Conservation (phyloP, 1,140 invertebrate species). For the Holcopasites calliopsidis region DNA sequence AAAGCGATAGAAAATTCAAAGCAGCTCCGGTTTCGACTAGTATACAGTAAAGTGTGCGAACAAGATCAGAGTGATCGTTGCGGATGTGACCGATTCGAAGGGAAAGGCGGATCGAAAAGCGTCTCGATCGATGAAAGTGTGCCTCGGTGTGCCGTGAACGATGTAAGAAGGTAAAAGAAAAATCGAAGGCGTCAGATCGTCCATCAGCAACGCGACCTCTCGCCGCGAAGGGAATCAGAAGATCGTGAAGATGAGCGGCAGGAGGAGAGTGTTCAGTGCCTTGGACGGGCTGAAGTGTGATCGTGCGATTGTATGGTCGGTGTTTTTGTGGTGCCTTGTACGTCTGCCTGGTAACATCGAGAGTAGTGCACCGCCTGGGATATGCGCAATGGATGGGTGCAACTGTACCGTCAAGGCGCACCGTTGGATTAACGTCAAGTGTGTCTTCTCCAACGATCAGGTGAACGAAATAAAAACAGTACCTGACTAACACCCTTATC, state of each 20-base stretch:
- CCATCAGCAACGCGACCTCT: slow-evolving; percentile 9
- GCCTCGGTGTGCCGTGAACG: slow-evolving; percentile 4
- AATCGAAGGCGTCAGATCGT: slow-evolving; percentile 40
- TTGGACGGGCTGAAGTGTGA: slow-evolving; percentile 62
- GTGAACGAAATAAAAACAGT: slow-evolving; percentile 73
- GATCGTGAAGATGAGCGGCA: slow-evolving; percentile 37
- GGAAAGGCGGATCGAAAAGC: background rate
- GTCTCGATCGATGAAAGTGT: slow-evolving; percentile 18
- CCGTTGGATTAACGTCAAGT: slow-evolving; percentile 83
- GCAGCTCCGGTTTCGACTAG: too few relatives aligned
- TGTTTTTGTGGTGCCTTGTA: slow-evolving; percentile 68
- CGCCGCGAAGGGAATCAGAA: slow-evolving; percentile 1
- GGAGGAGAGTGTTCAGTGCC: slow-evolving; percentile 48
- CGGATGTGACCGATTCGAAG: slow-evolving; percentile 7
- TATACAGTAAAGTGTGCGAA: too few relatives aligned
- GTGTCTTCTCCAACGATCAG: slow-evolving; percentile 82
- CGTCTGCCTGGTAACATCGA: slow-evolving; percentile 55
- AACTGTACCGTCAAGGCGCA: slow-evolving; percentile 81
- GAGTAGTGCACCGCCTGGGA: slow-evolving; percentile 68
- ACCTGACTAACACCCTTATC: slow-evolving; percentile 29
- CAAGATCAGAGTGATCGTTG: background rate
- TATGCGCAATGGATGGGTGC: slow-evolving; percentile 82
- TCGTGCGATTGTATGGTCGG: slow-evolving; percentile 70
- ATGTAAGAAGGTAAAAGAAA: slow-evolving; percentile 10
- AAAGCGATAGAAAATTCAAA: background rate